phyloP scores from a whole-genome alignment of 2,113 vertebrate species.

The Caranx melampygus region DNA sequence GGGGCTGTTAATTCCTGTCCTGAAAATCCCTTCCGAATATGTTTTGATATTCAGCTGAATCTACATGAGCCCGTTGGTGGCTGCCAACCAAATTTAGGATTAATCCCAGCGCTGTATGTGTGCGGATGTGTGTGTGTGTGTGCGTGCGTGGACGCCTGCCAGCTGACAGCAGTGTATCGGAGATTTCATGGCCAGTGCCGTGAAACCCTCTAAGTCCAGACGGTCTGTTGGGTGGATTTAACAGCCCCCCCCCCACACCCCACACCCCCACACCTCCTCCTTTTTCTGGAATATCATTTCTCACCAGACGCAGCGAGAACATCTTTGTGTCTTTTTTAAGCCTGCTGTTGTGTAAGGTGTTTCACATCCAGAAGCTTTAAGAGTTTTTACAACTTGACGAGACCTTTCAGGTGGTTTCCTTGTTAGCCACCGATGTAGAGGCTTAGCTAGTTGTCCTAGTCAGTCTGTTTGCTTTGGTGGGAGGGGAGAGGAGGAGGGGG shows the following conservation, averaged over 20 bases:
- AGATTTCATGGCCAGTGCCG: constrained; percentile 60
- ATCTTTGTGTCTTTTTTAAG: background rate
- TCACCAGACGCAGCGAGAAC: constrained; percentile 20
- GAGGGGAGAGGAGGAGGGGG: too few species aligned
- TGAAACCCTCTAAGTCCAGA: constrained; percentile 59
- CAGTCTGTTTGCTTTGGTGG: background rate
- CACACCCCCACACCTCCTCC: background rate
- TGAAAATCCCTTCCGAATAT: constrained; percentile 64
- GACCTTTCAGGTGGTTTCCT: constrained; percentile 6
- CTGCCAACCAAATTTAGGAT: constrained; percentile 61
- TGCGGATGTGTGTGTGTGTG: constrained; percentile 8
- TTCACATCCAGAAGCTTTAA: constrained; percentile 15
- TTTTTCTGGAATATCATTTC: constrained; percentile 56
- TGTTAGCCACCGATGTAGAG: background rate
- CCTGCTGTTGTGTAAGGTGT: constrained; percentile 18
- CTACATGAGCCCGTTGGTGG: constrained; percentile 49
- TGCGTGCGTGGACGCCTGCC: constrained; percentile 22
- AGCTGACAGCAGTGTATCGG: constrained; percentile 60
- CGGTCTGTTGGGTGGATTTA: constrained; percentile 58
- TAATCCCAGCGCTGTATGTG: constrained; percentile 46
- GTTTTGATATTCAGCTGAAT: constrained; percentile 66
- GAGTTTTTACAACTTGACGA: constrained; percentile 18
- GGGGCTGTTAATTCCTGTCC: constrained; percentile 51
- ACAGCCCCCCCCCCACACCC: constrained; percentile 27
- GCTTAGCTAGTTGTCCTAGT: background rate